Percentiles rank a stretch among this genome's conserved stretches.
Evolutionary conservation across 2,113 vertebrate genomes (phyloP).

Genomic region (Solea solea): DNA sequence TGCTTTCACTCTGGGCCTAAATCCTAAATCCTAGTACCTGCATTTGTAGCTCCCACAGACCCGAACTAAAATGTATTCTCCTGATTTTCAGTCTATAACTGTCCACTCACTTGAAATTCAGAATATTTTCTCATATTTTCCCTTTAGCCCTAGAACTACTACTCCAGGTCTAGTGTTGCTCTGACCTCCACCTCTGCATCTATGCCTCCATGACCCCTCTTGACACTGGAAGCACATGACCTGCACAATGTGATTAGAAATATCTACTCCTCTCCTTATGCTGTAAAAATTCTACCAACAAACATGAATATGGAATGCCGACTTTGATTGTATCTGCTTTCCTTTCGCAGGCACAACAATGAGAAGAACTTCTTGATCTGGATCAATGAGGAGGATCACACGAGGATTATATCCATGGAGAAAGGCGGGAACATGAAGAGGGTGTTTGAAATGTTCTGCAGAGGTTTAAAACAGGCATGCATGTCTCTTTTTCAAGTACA

Average conservation of each 20-base stretch:
- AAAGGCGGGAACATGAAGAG: conserved; percentile 94
- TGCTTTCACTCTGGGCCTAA: too few species aligned
- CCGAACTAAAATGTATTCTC: background rate
- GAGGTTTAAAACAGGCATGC: conserved; percentile 88
- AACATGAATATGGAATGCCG: background rate
- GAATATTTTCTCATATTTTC: background rate
- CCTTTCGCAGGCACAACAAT: conserved; percentile 87
- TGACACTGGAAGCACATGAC: background rate
- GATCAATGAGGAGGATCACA: conserved; percentile 96
- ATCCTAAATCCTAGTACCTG: background rate
- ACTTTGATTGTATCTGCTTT: background rate
- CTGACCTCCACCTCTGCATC: background rate
- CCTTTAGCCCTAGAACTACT: background rate
- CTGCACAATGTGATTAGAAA: background rate
- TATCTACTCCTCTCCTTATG: background rate
- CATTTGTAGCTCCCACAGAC: background rate
- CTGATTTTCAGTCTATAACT: background rate
- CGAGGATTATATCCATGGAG: conserved; percentile 94
- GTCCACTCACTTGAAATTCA: too few species aligned
- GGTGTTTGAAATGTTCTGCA: conserved; percentile 93
- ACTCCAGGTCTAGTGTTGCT: background rate
- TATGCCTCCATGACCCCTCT: too few species aligned
- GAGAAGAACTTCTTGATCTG: conserved; percentile 94
- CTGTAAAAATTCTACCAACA: background rate
- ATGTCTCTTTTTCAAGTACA: background rate